Conservation (phyloP, 2,888 invertebrate genomes). For the Ophion costatus region DNA sequence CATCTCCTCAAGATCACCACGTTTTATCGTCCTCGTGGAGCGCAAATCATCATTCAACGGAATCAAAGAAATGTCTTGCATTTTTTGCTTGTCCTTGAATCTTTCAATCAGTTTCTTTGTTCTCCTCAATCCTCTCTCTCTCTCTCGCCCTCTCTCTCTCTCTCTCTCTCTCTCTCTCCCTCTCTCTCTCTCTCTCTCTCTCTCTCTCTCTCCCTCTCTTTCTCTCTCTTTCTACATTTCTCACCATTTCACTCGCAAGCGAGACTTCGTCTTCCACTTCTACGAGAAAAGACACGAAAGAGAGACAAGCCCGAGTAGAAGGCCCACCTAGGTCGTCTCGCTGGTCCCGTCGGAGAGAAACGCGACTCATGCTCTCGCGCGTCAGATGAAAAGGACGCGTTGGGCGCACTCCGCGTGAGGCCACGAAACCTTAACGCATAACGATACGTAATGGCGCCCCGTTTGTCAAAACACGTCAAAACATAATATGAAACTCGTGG, state of each 20-base stretch:
- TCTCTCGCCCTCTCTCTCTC: neutral
- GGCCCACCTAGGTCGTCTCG: slow-evolving; percentile 80
- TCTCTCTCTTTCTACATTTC: neutral
- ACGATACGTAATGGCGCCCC: slow-evolving; percentile 80
- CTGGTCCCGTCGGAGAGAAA: slow-evolving; percentile 69
- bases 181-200: no score
- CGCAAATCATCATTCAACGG: neutral
- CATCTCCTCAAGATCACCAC: slow-evolving; percentile 18
- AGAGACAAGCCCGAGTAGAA: slow-evolving; percentile 42
- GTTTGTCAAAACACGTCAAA: slow-evolving; percentile 84
- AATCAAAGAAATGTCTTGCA: neutral
- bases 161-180: neutral
- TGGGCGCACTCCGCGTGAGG: slow-evolving; percentile 35
- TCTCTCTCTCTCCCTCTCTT: no score
- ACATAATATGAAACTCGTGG: slow-evolving; percentile 70
- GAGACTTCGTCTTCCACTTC: neutral
- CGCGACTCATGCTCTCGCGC: slow-evolving; percentile 45
- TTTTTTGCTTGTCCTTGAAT: slow-evolving; percentile 14
- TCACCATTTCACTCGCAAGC: no score
- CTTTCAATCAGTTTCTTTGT: slow-evolving; percentile 6
- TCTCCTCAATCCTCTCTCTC: neutral
- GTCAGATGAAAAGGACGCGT: slow-evolving; percentile 46
- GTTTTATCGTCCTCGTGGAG: slow-evolving; percentile 52
- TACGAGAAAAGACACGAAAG: slow-evolving; percentile 27
- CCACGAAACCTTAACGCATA: slow-evolving; percentile 35